Conservation (phyloP, 2,797 vertebrate species). For the Kryptopterus vitreolus region DNA sequence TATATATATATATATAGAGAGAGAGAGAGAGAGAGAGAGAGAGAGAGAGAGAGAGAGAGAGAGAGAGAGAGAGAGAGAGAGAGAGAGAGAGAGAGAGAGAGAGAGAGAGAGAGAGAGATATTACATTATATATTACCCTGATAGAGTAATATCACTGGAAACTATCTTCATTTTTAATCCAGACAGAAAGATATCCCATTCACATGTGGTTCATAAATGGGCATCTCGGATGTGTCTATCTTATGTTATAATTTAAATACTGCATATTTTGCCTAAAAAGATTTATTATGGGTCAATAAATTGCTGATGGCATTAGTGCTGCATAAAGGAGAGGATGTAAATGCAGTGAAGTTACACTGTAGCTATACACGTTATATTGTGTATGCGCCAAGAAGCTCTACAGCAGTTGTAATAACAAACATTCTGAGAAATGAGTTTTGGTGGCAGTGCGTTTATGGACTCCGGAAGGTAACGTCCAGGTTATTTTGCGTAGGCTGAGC, state of each 20-base stretch:
- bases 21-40: too few relatives aligned
- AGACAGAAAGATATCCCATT: not conserved
- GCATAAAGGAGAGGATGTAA: not conserved
- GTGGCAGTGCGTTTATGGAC: conserved; percentile 12
- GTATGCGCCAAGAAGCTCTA: not conserved
- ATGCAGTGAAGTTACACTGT: not conserved
- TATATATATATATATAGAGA: too few relatives aligned
- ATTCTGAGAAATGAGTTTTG: conserved; percentile 14
- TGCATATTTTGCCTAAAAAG: not conserved
- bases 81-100: too few relatives aligned
- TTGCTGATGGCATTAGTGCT: not conserved
- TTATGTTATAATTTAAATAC: not conserved
- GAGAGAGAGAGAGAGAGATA: too few relatives aligned
- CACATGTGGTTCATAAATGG: not conserved
- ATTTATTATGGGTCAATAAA: not conserved
- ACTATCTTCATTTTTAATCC: not conserved
- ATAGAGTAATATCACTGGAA: not conserved
- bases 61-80: too few relatives aligned
- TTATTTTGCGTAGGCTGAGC: conserved; percentile 33
- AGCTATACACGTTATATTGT: not conserved
- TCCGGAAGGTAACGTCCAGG: conserved; percentile 27
- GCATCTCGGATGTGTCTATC: not conserved
- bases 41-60: too few relatives aligned
- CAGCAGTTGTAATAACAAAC: not conserved
- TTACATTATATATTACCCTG: too few relatives aligned